Conservation (phyloP, 1,140 invertebrate species). For the Neodiprion fabricii region DNA sequence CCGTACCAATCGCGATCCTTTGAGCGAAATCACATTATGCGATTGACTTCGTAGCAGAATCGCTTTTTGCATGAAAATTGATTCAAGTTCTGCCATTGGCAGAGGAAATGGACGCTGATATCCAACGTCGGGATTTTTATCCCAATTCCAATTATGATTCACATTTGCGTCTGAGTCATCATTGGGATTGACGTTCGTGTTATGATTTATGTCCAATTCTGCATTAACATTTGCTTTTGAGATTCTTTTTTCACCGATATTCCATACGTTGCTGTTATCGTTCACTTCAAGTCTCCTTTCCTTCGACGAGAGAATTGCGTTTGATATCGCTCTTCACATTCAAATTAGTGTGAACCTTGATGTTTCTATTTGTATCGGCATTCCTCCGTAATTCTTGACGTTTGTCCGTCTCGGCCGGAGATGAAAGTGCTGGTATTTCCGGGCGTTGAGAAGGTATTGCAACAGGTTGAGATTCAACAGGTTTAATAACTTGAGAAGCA, state of each 20-base stretch:
- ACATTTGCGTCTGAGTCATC: not conserved
- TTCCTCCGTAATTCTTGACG: not conserved
- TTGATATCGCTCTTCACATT: constrained; percentile 26
- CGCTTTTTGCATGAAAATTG: too few relatives aligned
- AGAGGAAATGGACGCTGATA: too few relatives aligned
- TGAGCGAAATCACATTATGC: not conserved
- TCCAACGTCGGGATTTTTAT: too few relatives aligned
- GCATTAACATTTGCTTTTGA: too few relatives aligned
- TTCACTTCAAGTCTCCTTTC: too few relatives aligned
- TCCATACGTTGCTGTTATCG: too few relatives aligned
- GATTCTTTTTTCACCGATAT: too few relatives aligned
- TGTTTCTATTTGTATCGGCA: constrained; percentile 23
- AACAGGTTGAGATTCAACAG: constrained; percentile 44
- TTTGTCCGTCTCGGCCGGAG: constrained; percentile 22
- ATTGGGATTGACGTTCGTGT: not conserved
- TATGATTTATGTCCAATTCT: too few relatives aligned
- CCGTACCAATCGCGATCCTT: not conserved
- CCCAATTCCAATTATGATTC: not conserved
- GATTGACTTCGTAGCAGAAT: not conserved
- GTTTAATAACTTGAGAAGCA: constrained; percentile 21
- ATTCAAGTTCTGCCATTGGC: not conserved
- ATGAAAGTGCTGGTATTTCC: constrained; percentile 26
- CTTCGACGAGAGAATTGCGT: not conserved
- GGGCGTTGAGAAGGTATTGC: constrained; percentile 24
- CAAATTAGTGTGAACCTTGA: constrained; percentile 20